phyloP scores from a whole-genome alignment of 2,113 vertebrate species.

The Pungitius pungitius region DNA sequence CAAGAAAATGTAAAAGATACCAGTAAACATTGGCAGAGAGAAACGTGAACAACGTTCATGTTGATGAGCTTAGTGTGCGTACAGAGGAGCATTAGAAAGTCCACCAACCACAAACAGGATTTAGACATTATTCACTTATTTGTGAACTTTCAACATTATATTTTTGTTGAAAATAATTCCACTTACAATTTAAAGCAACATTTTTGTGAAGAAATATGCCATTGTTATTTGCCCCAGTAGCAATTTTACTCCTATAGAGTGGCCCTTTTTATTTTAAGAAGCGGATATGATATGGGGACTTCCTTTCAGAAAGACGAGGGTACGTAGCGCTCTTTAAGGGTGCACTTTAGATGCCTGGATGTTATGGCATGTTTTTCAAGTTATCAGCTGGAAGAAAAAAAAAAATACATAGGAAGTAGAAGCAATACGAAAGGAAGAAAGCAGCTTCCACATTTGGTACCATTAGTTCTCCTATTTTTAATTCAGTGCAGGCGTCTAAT shows the following conservation, averaged over 20 bases:
- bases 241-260: neutral
- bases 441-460: slow-evolving; percentile 13
- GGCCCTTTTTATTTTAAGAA: neutral
- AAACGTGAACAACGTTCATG: neutral
- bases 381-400: slow-evolving; percentile 34
- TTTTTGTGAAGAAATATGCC: neutral
- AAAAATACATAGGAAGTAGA: slow-evolving; percentile 43
- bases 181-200: neutral
- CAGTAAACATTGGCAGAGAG: neutral
- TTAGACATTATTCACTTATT: neutral
- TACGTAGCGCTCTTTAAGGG: slow-evolving; percentile 2
- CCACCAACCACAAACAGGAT: neutral
- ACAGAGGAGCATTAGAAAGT: neutral
- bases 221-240: neutral
- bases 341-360: slow-evolving; percentile 33
- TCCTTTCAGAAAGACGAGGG: slow-evolving; percentile 1
- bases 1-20: neutral
- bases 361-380: slow-evolving; percentile 13
- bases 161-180: neutral
- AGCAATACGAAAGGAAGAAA: slow-evolving; percentile 52
- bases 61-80: neutral
- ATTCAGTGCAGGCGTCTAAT: neutral
- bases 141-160: neutral
- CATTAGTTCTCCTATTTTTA: slow-evolving; percentile 23
- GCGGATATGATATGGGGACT: slow-evolving; percentile 5